Base-by-base conservation (phyloP, 2,113 vertebrate genomes). In the Callospermophilus lateralis region DNA sequence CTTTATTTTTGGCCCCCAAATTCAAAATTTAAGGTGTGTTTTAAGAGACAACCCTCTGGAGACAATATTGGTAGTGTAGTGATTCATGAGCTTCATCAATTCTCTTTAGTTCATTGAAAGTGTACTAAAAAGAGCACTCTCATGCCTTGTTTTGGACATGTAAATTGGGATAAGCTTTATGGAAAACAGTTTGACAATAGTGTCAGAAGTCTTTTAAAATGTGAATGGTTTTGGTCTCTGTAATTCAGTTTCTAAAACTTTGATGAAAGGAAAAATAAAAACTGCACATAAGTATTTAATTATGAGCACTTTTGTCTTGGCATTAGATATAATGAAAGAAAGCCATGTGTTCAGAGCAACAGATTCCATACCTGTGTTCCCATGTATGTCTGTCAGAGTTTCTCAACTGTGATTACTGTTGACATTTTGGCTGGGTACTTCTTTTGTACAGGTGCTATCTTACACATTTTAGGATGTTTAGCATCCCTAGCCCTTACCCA, bases 241-340 rank as follows among this genome's bases (percentile, higher is more conserved):
- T 73, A 76, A 77, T 87, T 89, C 42, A 6, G 11, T 78, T 91
- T 77, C 78, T 92, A 93, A 89, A 95, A 90, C 34, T 67, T 81
- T 84, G 78, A 58, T 42, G 32, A 37, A 72, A 34, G 30, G 48
- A 39, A 39, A 87, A 65, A 4, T 37, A 61, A 39, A 79, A 84
- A 84, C 6, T 91, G 8, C 86, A 42, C 9, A 24, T 32, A 30
- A 91, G 12, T 24, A 91, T 81, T 79, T 84, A 94, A 93, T 90
- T 84, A 88, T 61, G n/a, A 30, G 78, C 58, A 39, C 42, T 53
- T 93, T 74, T 37, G n/a, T n/a, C 8, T 85, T 84, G 42, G 34
- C 17, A 45, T 84, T 87, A 37, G 48, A 3, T 37, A 28, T 76
- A 83, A 20, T 42, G 12, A 72, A 58, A 53, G 61, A 88, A 93